A percentile compares a stretch with the other conserved stretches of the same genome.
These are phyloP conservation scores for Arbacia lixula DNA, from an alignment of 53 echinoderm and acorn worm species.

Conservation along the genomic window DNA sequence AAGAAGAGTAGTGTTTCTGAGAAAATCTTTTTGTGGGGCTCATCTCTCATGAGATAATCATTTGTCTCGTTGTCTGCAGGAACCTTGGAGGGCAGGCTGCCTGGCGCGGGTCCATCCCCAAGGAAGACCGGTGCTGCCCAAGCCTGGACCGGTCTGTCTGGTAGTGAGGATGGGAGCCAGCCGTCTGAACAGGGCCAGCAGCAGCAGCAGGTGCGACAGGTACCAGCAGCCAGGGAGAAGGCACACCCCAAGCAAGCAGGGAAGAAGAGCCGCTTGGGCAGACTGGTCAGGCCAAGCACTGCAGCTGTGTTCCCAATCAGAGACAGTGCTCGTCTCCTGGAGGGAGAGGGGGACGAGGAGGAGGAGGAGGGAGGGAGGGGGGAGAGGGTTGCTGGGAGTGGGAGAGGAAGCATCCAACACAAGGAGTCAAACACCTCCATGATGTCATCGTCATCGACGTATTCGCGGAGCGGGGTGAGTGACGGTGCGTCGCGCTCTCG, in stretches of 20 bases:
- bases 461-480: slow-evolving; percentile 7
- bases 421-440: slow-evolving; percentile 37
- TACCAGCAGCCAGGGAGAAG: not conserved
- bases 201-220: too few species aligned
- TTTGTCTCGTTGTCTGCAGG: slow-evolving; percentile 5
- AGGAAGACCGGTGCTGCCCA: not conserved
- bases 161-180: not conserved
- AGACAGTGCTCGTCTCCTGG: not conserved
- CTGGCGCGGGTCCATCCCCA: not conserved
- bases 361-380: not conserved
- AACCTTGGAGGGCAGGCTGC: slow-evolving; percentile 1
- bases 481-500: not conserved
- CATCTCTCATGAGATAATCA: too few species aligned
- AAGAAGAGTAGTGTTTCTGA: too few species aligned
- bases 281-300: slow-evolving; percentile 15
- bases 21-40: too few species aligned
- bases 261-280: slow-evolving; percentile 23
- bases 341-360: not conserved
- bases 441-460: slow-evolving; percentile 14
- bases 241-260: not conserved
- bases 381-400: not conserved
- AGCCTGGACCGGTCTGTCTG: not conserved
- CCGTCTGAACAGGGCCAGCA: not conserved
- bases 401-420: not conserved
- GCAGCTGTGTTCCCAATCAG: slow-evolving; percentile 49